These are phyloP conservation scores for Anagrus nilaparvatae DNA, from an alignment of 1,140 invertebrate species.

Conservation along the genomic window DNA sequence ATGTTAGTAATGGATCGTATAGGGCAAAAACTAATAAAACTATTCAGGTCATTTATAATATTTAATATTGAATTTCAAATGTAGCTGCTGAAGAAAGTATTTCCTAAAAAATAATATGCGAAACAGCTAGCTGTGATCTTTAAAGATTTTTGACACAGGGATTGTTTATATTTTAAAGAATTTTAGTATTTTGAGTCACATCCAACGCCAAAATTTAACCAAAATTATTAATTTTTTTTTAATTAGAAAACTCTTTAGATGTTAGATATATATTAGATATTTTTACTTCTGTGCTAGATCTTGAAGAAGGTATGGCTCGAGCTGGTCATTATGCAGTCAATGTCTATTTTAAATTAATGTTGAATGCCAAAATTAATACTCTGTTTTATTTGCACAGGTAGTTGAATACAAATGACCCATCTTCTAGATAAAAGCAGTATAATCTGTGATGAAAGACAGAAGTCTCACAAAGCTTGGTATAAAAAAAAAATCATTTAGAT, in stretches of 20 bases:
- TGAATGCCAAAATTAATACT: too few species aligned
- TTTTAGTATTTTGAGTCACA: too few species aligned
- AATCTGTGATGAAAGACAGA: constrained; percentile 65
- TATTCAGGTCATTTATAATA: too few species aligned
- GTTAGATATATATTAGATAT: constrained; percentile 28
- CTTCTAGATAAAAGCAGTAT: constrained; percentile 71
- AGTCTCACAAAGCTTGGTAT: constrained; percentile 75
- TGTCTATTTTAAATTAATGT: constrained; percentile 23
- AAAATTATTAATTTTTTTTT: not conserved
- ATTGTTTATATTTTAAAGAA: too few species aligned
- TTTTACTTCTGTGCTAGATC: constrained; percentile 66
- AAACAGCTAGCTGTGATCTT: constrained; percentile 79
- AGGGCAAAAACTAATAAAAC: too few species aligned
- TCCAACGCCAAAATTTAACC: constrained; percentile 5
- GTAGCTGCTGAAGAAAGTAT: too few species aligned
- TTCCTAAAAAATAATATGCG: too few species aligned
- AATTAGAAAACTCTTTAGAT: too few species aligned
- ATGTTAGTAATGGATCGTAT: too few species aligned
- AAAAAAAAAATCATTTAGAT: constrained; percentile 85
- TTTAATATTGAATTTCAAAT: too few species aligned
- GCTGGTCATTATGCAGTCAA: constrained; percentile 70
- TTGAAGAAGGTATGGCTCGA: constrained; percentile 81
- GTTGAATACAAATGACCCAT: constrained; percentile 46
- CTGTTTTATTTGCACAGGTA: too few species aligned
- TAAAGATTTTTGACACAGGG: constrained; percentile 69